These are phyloP conservation scores for Serrognathus titanus DNA, from an alignment of 2,888 invertebrate genomes.

Conservation along the genomic window DNA sequence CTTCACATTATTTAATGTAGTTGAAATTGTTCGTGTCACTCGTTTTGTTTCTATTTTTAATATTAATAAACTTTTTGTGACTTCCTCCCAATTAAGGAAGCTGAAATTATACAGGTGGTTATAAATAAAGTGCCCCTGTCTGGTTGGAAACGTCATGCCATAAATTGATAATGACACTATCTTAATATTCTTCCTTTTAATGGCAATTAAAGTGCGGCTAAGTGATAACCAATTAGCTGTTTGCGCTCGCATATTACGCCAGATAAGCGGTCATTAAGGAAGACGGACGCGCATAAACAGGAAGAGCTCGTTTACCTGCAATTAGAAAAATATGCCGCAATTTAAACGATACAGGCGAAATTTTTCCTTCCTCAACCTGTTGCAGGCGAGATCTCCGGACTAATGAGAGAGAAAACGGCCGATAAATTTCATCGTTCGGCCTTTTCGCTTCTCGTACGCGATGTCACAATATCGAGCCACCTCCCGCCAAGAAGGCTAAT, in stretches of 20 bases:
- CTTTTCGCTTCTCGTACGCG: conserved; percentile 1
- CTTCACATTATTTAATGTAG: too few relatives aligned
- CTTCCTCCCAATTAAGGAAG: too few relatives aligned
- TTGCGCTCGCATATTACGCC: conserved; percentile 5
- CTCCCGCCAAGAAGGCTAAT: conserved; percentile 17
- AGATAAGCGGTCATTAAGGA: background rate
- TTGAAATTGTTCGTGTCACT: too few relatives aligned
- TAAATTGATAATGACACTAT: background rate
- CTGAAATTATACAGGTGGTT: too few relatives aligned
- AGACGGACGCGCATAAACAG: background rate
- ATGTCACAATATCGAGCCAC: conserved; percentile 17
- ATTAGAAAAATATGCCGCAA: background rate
- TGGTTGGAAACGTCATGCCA: background rate
- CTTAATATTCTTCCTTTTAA: conserved; percentile 12
- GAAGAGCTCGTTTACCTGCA: background rate
- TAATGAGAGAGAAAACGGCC: background rate
- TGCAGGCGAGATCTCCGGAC: too few relatives aligned
- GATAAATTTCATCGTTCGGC: background rate
- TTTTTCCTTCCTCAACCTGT: too few relatives aligned
- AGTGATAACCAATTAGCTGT: conserved; percentile 14
- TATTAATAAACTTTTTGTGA: too few relatives aligned
- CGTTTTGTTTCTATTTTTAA: too few relatives aligned
- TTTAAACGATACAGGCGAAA: background rate
- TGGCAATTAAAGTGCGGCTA: conserved; percentile 12
- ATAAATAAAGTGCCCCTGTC: too few relatives aligned